phyloP scores from a whole-genome alignment of 2,113 vertebrate genomes.

The Toxotes jaculatrix region DNA sequence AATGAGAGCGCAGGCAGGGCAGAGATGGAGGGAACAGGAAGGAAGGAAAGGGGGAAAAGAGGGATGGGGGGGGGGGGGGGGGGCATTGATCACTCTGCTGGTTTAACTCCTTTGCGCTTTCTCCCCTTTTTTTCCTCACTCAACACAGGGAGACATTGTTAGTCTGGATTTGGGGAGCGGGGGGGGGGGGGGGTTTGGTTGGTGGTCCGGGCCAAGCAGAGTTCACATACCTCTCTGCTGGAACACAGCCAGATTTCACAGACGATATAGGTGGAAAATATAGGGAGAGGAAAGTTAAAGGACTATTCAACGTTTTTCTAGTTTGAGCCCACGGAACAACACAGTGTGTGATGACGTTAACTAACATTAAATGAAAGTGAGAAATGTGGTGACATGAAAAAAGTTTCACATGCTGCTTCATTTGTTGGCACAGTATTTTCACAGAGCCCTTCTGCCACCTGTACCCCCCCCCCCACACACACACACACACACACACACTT shows the following conservation, averaged over 20 bases:
- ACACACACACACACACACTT: neutral
- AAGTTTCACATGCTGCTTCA: too few species aligned
- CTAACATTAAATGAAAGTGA: neutral
- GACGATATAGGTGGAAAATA: constrained; percentile 52
- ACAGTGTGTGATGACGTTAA: neutral
- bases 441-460: neutral
- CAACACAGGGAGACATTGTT: constrained; percentile 78
- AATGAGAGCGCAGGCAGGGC: constrained; percentile 36
- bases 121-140: constrained; percentile 9
- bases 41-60: constrained; percentile 40
- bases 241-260: constrained; percentile 67
- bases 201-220: constrained; percentile 61
- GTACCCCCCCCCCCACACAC: neutral
- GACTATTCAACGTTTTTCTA: neutral
- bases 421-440: neutral
- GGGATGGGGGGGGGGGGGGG: neutral
- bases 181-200: constrained; percentile 6
- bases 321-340: neutral
- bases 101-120: constrained; percentile 52
- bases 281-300: constrained; percentile 10
- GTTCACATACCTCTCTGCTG: constrained; percentile 78
- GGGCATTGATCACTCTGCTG: constrained; percentile 64
- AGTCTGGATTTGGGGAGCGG: constrained; percentile 39
- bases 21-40: constrained; percentile 60
- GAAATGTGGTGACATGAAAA: neutral